These are phyloP conservation scores for Aplocera efformata DNA, from an alignment of 2,888 invertebrate species.

Conservation along the genomic window DNA sequence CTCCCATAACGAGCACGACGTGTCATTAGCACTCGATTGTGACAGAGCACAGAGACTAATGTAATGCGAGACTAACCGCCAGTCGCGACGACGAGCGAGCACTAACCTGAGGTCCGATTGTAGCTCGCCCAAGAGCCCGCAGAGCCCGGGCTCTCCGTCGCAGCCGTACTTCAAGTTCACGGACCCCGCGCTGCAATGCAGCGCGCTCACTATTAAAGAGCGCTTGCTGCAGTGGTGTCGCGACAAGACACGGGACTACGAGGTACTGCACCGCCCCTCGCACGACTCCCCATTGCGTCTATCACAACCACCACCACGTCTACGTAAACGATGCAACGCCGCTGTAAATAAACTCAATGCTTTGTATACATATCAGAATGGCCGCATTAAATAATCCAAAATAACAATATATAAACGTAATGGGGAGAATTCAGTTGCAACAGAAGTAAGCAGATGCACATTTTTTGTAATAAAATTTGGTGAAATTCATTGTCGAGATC, in stretches of 20 bases:
- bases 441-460: constrained; percentile 37
- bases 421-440: constrained; percentile 41
- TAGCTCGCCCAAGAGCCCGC: constrained; percentile 88
- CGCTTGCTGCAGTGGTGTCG: constrained; percentile 98
- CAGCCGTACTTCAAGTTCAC: constrained; percentile 94
- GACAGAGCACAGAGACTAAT: constrained; percentile 44
- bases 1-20: constrained; percentile 45
- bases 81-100: constrained; percentile 29
- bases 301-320: constrained; percentile 7
- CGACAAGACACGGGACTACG: constrained; percentile 98
- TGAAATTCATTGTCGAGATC: constrained; percentile 14
- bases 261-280: constrained; percentile 83
- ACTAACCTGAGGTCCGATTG: constrained; percentile 74
- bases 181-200: constrained; percentile 93
- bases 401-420: constrained; percentile 28
- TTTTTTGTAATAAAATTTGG: constrained; percentile 25
- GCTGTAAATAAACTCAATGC: constrained; percentile 5
- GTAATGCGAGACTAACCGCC: constrained; percentile 34
- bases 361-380: neutral
- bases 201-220: constrained; percentile 97
- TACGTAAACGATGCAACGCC: constrained; percentile 9
- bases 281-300: constrained; percentile 38
- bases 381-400: constrained; percentile 4
- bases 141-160: constrained; percentile 82
- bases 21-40: constrained; percentile 44